Evolutionary conservation across 2,113 vertebrate genomes (phyloP).

Genomic region (Nycticryphes semicollaris): DNA sequence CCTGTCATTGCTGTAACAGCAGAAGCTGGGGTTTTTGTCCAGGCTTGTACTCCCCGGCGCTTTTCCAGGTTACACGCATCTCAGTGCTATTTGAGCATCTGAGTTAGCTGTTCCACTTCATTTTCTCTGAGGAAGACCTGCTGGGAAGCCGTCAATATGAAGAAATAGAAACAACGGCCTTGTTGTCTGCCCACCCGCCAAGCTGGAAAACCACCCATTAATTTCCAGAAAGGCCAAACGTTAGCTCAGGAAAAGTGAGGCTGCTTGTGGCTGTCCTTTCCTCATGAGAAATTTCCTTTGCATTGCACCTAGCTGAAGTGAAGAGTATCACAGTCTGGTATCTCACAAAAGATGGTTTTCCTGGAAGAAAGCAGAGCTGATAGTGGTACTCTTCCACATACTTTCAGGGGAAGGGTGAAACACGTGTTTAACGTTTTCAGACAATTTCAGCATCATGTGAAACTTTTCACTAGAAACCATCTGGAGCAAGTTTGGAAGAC

Average conservation of each 20-base stretch:
- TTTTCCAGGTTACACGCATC: neutral
- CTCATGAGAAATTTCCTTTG: neutral
- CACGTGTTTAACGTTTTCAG: fast-evolving
- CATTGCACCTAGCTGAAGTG: neutral
- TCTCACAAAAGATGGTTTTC: neutral
- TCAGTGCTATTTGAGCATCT: neutral
- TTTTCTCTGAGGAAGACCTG: neutral
- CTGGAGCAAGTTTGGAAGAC: neutral
- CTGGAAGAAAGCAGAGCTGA: neutral
- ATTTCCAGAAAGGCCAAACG: neutral
- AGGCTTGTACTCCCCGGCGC: neutral
- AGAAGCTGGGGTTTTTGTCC: neutral
- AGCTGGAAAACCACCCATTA: neutral
- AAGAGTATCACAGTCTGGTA: fast-evolving
- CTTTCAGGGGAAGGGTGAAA: neutral
- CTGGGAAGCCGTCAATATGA: neutral
- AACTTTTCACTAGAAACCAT: neutral
- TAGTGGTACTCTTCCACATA: fast-evolving
- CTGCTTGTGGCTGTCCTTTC: neutral
- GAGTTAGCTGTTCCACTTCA: neutral
- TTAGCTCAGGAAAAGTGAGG: neutral
- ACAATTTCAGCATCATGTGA: neutral
- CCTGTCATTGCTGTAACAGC: fast-evolving
- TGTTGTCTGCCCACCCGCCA: neutral
- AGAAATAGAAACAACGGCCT: neutral